phyloP scores from a whole-genome alignment of 64 coral and sea anemone species.

The Montipora foliosa region DNA sequence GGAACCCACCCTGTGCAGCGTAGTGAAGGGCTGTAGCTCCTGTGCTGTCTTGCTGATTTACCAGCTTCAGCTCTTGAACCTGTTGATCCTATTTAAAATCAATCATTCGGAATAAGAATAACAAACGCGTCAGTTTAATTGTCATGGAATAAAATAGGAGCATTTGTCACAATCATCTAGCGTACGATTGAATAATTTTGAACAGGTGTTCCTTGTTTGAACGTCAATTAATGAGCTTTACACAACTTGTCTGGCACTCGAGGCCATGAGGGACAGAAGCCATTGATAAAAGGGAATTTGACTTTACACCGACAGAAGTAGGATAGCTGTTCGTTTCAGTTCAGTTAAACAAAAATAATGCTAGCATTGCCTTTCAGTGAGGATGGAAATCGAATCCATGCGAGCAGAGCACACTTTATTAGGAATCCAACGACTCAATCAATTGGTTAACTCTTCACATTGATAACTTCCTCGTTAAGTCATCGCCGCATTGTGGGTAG shows the following conservation, averaged over 20 bases:
- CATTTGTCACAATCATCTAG: too few species aligned
- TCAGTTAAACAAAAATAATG: neutral
- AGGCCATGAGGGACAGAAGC: too few species aligned
- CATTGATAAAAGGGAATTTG: too few species aligned
- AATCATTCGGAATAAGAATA: neutral
- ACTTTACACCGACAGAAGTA: too few species aligned
- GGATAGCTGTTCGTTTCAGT: too few species aligned
- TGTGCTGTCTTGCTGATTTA: constrained; percentile 90
- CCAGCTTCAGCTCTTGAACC: constrained; percentile 78
- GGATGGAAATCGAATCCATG: constrained; percentile 90
- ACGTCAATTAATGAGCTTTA: too few species aligned
- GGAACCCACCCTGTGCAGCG: constrained; percentile 90
- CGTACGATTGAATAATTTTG: too few species aligned
- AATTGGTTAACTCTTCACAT: constrained; percentile 75
- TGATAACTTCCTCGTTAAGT: too few species aligned
- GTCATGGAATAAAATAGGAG: too few species aligned
- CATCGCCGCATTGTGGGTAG: too few species aligned
- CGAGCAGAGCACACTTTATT: constrained; percentile 88
- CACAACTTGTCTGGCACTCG: neutral
- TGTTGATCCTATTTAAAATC: constrained; percentile 60
- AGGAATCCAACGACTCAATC: constrained; percentile 95
- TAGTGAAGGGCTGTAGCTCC: constrained; percentile 89
- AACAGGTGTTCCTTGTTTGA: too few species aligned
- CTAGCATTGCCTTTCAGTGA: neutral
- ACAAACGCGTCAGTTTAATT: neutral